A percentile compares a stretch with the other conserved stretches of the same genome.
Conservation (phyloP, 2,113 vertebrate species). For the human (Homo sapiens) region DNA sequence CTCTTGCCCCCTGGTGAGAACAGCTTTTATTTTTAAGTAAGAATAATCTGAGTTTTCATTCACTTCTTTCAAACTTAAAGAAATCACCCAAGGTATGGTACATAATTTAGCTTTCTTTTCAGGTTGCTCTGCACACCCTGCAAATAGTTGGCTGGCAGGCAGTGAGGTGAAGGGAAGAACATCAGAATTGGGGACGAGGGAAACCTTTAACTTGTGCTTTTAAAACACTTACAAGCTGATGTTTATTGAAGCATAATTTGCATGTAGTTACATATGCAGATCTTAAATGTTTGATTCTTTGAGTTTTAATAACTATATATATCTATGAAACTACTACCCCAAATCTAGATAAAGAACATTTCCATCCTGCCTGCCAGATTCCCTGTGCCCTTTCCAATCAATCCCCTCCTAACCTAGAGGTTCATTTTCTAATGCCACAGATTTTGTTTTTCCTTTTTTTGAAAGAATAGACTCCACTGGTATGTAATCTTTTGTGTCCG, state of each 20-base stretch:
- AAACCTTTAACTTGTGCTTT: background rate
- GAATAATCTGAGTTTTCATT: background rate
- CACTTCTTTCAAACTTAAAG: background rate
- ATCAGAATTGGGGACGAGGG: background rate
- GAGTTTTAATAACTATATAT: background rate
- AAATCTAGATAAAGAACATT: background rate
- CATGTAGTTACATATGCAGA: background rate
- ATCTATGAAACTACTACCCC: background rate
- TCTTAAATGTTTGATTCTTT: background rate
- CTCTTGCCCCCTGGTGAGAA: background rate
- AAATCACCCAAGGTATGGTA: background rate
- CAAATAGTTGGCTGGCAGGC: background rate
- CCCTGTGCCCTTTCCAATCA: background rate
- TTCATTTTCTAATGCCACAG: background rate
- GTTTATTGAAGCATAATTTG: background rate
- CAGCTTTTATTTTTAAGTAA: constrained; percentile 14
- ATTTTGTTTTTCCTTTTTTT: background rate
- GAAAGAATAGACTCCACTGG: background rate
- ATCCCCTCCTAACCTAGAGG: background rate
- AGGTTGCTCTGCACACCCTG: background rate
- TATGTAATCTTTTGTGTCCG: background rate
- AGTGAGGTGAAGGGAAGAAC: background rate
- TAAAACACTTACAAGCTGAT: background rate
- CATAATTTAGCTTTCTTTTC: background rate
- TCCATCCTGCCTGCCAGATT: background rate